Percentiles rank a stretch among this genome's conserved stretches.
phyloP scores from a whole-genome alignment of 1,140 invertebrate genomes.

The Megalopta genalis region DNA sequence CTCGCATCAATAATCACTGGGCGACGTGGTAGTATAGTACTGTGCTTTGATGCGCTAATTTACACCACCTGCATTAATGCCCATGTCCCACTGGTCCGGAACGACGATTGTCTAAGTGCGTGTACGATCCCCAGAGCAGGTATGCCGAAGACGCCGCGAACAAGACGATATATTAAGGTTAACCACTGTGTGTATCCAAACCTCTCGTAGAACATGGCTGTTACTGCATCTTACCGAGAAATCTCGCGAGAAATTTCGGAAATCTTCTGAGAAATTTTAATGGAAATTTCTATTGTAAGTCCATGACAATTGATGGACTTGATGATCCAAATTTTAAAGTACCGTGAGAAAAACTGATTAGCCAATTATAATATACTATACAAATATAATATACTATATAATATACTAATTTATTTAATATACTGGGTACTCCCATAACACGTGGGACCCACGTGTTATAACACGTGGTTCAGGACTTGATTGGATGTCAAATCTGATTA shows the following conservation, averaged over 20 bases:
- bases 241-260: background rate
- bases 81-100: conserved; percentile 56
- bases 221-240: background rate
- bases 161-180: conserved; percentile 50
- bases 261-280: no score
- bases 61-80: conserved; percentile 68
- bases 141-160: conserved; percentile 31
- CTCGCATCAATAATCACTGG: conserved; percentile 75
- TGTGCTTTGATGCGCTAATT: conserved; percentile 76
- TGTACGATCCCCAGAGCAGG: conserved; percentile 37
- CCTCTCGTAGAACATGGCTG: background rate
- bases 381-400: no score
- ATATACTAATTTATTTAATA: no score
- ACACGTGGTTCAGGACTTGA: no score
- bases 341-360: no score
- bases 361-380: no score
- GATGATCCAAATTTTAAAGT: no score
- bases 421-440: no score
- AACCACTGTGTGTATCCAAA: conserved; percentile 22
- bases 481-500: no score
- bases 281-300: no score
- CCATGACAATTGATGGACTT: no score
- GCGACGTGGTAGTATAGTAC: conserved; percentile 59
- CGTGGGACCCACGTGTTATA: no score
- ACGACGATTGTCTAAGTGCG: conserved; percentile 62